Conservation (phyloP, 2,888 invertebrate species). For the Spicauda simplicius region DNA sequence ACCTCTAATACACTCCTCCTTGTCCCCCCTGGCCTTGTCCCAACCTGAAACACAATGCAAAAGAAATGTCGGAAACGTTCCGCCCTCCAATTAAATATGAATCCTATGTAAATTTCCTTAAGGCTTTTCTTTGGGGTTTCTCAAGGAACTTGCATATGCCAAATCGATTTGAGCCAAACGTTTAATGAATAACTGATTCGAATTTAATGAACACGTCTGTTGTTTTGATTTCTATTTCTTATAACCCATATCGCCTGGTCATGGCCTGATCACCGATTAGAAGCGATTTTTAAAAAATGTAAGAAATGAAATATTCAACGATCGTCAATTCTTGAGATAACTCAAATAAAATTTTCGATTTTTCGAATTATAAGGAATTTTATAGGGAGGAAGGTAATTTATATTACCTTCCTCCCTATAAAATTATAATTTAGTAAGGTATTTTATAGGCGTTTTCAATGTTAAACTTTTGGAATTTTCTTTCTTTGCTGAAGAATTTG, state of each 20-base stretch:
- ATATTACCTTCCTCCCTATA: no score
- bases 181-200: constrained; percentile 62
- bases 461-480: no score
- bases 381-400: no score
- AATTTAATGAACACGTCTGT: constrained; percentile 59
- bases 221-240: constrained; percentile 54
- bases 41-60: constrained; percentile 62
- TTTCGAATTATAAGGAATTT: background rate
- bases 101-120: constrained; percentile 48
- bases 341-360: background rate
- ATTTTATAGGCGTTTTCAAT: no score
- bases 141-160: constrained; percentile 46
- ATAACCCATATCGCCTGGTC: constrained; percentile 64
- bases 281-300: constrained; percentile 13
- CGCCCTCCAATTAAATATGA: constrained; percentile 62
- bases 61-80: constrained; percentile 76
- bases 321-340: background rate
- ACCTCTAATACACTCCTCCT: constrained; percentile 51
- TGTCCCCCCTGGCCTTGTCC: constrained; percentile 70
- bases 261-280: constrained; percentile 53
- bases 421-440: no score
- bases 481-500: no score
- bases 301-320: constrained; percentile 2
- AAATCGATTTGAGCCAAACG: constrained; percentile 62
- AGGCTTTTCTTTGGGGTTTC: constrained; percentile 32